Conservation (phyloP, 35 echinoderm and acorn worm genomes). For the Hemicentrotus pulcherrimus region DNA sequence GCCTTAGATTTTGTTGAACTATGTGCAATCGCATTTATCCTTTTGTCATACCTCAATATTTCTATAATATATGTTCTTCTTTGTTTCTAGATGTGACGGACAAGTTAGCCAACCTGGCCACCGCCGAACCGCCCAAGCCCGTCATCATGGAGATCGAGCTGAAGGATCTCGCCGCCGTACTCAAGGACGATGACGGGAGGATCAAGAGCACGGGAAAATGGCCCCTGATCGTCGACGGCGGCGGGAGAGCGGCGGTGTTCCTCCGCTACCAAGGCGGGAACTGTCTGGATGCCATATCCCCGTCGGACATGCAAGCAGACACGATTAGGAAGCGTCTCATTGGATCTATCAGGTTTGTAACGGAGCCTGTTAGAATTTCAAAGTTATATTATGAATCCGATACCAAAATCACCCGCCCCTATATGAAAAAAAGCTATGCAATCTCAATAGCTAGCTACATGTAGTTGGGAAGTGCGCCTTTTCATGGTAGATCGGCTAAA, state of each 20-base stretch:
- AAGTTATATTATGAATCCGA: no score
- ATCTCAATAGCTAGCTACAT: no score
- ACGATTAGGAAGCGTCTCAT: constrained; percentile 68
- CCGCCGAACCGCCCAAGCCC: background rate
- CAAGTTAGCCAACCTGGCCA: background rate
- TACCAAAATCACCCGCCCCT: no score
- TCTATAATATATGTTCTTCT: no score
- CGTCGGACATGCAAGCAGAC: constrained; percentile 67
- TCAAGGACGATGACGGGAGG: constrained; percentile 46
- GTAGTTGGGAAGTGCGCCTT: no score
- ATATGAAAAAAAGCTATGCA: no score
- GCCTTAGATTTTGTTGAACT: no score
- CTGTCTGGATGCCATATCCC: constrained; percentile 72
- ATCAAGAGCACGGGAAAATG: constrained; percentile 55
- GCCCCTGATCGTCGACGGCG: constrained; percentile 78
- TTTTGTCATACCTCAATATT: no score
- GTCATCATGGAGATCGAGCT: constrained; percentile 9
- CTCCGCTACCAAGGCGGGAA: constrained; percentile 85
- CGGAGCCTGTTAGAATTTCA: no score
- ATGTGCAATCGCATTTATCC: no score
- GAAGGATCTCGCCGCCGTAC: constrained; percentile 24
- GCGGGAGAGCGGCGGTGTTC: constrained; percentile 68
- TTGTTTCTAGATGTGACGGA: background rate
- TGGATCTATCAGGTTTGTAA: constrained; percentile 63
- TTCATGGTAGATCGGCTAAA: no score